Conservation (phyloP, 1,140 invertebrate species). For the Chrysoperla carnea region DNA sequence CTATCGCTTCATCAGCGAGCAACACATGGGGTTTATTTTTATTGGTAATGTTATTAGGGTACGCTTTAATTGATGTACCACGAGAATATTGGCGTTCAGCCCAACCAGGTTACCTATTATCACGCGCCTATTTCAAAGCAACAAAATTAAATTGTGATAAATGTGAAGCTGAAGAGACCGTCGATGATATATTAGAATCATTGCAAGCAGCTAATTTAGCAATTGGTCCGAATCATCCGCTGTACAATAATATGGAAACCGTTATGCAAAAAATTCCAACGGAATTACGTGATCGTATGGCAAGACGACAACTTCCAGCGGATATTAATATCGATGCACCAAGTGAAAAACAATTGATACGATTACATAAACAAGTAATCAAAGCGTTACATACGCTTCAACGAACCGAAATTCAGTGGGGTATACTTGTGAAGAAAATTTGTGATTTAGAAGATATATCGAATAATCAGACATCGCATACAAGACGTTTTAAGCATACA, state of each 20-base stretch:
- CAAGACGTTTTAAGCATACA: conserved; percentile 58
- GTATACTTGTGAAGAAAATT: conserved; percentile 61
- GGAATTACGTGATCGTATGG: conserved; percentile 54
- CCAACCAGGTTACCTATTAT: conserved; percentile 61
- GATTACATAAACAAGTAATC: conserved; percentile 66
- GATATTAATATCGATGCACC: conserved; percentile 51
- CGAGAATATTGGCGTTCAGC: conserved; percentile 74
- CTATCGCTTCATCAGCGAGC: conserved; percentile 94
- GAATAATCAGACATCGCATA: conserved; percentile 57
- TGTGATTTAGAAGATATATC: conserved; percentile 77
- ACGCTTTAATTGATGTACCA: conserved; percentile 92
- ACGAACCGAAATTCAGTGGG: conserved; percentile 86
- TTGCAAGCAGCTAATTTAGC: conserved; percentile 49
- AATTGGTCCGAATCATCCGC: conserved; percentile 46
- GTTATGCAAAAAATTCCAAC: conserved; percentile 75
- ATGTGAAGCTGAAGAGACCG: conserved; percentile 87
- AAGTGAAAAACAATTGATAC: conserved; percentile 62
- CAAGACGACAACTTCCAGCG: conserved; percentile 37
- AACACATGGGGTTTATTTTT: conserved; percentile 99
- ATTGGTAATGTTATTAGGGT: conserved; percentile 84
- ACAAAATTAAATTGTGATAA: conserved; percentile 96
- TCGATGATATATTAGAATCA: conserved; percentile 87
- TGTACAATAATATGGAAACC: conserved; percentile 59
- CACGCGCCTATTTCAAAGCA: conserved; percentile 87
- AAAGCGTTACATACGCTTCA: conserved; percentile 75